Evolutionary conservation across 2,113 vertebrate genomes (phyloP).

Genomic region (Cyanoramphus novaezelandiae): DNA sequence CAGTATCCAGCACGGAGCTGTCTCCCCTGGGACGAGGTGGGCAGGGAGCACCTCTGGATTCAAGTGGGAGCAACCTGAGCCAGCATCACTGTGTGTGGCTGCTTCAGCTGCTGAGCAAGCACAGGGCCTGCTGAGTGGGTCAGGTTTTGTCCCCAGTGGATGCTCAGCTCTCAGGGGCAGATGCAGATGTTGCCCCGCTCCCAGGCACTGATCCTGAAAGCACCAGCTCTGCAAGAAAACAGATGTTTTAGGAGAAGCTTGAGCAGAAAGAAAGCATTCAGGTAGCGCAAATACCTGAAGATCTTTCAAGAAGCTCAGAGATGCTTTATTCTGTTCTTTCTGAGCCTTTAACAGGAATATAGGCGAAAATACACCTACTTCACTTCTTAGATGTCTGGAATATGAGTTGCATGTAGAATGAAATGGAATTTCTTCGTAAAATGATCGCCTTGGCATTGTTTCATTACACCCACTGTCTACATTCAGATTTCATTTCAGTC

Average conservation of each 20-base stretch:
- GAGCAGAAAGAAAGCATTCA: background rate
- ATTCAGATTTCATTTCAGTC: background rate
- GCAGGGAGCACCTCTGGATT: background rate
- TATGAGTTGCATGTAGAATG: background rate
- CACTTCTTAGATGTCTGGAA: background rate
- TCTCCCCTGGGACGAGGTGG: accelerated
- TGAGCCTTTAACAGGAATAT: background rate
- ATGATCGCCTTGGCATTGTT: accelerated
- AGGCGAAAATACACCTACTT: background rate
- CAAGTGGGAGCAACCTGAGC: background rate
- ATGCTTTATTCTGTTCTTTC: background rate
- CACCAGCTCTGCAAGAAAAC: background rate
- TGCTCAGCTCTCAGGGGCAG: background rate
- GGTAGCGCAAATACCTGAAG: background rate
- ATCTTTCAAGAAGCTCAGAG: background rate
- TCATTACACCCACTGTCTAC: background rate
- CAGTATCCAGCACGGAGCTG: accelerated
- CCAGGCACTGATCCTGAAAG: background rate
- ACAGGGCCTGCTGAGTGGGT: background rate
- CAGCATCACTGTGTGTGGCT: background rate
- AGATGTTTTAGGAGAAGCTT: background rate
- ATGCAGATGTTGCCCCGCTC: too few species aligned
- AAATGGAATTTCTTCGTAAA: background rate
- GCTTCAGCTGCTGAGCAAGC: too few species aligned
- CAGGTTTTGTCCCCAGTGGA: background rate